A percentile compares a stretch with the other conserved stretches of the same genome.
Evolutionary conservation across 2,888 invertebrate genomes (phyloP).

Genomic region (Cheilosia urbana): DNA sequence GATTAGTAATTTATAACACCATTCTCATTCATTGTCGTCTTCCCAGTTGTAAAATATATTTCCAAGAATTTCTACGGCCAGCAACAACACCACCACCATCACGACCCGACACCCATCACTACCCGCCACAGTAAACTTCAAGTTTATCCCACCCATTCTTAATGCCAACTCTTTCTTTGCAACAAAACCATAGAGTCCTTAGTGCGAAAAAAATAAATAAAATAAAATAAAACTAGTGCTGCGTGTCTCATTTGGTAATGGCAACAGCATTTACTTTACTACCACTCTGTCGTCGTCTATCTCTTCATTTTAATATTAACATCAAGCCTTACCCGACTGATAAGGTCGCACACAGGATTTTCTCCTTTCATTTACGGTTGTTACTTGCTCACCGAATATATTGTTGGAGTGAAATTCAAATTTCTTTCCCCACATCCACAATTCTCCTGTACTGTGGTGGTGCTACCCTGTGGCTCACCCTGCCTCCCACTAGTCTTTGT

Average conservation of each 20-base stretch:
- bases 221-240: conserved; percentile 18
- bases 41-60: conserved; percentile 9
- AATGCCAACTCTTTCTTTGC: conserved; percentile 23
- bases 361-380: conserved; percentile 34
- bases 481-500: conserved; percentile 37
- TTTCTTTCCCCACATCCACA: conserved; percentile 7
- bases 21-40: conserved; percentile 38
- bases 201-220: not conserved
- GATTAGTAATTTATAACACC: conserved; percentile 29
- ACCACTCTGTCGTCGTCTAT: conserved; percentile 34
- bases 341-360: conserved; percentile 29
- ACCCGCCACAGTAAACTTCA: not conserved
- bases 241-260: conserved; percentile 25
- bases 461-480: conserved; percentile 10
- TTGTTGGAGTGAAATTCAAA: conserved; percentile 29
- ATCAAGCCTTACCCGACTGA: conserved; percentile 21
- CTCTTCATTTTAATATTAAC: conserved; percentile 47
- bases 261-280: conserved; percentile 47
- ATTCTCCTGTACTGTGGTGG: conserved; percentile 25
- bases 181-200: conserved; percentile 34
- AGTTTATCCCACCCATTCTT: not conserved
- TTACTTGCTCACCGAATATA: conserved; percentile 19
- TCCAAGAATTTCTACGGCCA: not conserved
- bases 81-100: not conserved
- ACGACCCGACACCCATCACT: not conserved